Percentiles rank a stretch among this genome's conserved stretches.
Conservation (phyloP, 2,797 vertebrate species). For the Bovichtus variegatus region DNA sequence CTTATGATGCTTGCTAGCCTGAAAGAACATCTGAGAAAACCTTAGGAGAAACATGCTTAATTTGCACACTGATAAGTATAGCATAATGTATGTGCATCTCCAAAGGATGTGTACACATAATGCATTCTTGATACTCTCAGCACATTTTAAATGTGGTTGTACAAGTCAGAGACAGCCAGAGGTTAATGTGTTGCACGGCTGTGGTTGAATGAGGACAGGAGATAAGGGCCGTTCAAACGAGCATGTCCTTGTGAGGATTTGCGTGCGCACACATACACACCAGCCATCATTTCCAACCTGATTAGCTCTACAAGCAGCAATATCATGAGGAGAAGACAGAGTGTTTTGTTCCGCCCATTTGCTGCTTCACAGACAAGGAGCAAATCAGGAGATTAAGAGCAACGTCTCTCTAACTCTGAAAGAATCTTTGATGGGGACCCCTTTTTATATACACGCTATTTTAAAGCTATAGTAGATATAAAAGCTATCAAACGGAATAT, state of each 20-base stretch:
- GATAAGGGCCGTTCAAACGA: conserved; percentile 54
- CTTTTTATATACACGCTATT: conserved; percentile 31
- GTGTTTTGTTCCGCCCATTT: conserved; percentile 74
- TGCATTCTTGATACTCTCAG: conserved; percentile 25
- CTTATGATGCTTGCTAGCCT: conserved; percentile 34
- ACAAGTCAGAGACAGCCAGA: conserved; percentile 22
- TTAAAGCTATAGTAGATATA: conserved; percentile 36
- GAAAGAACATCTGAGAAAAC: conserved; percentile 40
- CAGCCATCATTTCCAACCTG: conserved; percentile 63
- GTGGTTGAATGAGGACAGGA: conserved; percentile 49
- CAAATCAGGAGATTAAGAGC: conserved; percentile 67
- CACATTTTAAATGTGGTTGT: conserved; percentile 32
- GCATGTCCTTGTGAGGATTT: conserved; percentile 49
- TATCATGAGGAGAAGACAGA: conserved; percentile 69
- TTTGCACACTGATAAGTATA: no score
- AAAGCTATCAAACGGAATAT: conserved; percentile 51
- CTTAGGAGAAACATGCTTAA: no score
- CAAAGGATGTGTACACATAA: conserved; percentile 31
- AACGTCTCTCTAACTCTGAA: conserved; percentile 37
- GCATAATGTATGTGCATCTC: no score
- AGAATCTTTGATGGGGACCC: conserved; percentile 60
- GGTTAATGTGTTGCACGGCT: conserved; percentile 52
- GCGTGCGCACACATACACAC: background rate
- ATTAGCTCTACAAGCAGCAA: conserved; percentile 75
- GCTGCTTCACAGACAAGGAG: conserved; percentile 54